phyloP scores from a whole-genome alignment of 2,113 vertebrate genomes.

The Nannospalax galili region DNA sequence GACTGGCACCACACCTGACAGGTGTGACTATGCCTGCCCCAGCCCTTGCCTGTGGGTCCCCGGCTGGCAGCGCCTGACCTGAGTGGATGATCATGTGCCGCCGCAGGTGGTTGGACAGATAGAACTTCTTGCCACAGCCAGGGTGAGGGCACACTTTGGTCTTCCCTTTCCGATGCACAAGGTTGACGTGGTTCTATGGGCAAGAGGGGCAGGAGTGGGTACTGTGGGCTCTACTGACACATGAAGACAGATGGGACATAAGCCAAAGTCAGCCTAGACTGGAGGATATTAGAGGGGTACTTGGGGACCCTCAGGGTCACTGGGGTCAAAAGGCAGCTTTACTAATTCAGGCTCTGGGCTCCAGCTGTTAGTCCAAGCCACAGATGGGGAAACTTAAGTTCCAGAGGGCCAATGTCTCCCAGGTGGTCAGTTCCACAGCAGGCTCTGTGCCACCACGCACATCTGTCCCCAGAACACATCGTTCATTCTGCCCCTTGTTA shows the following conservation, averaged over 20 bases:
- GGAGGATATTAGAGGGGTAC: background rate
- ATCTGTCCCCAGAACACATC: background rate
- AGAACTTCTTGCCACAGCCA: conserved; percentile 95
- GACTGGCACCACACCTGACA: background rate
- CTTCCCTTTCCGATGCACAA: conserved; percentile 94
- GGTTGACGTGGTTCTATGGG: conserved; percentile 93
- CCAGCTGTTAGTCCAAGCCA: background rate
- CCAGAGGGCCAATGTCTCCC: background rate
- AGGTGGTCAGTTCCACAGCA: background rate
- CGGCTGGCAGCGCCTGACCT: conserved; percentile 77
- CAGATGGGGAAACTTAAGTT: background rate
- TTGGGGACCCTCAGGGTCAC: background rate
- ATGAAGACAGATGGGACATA: background rate
- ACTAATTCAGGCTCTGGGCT: background rate
- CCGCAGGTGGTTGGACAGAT: conserved; percentile 94
- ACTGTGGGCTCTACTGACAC: background rate
- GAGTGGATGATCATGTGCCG: conserved; percentile 97
- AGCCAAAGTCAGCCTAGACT: background rate
- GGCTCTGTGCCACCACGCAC: background rate
- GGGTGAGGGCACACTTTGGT: conserved; percentile 95
- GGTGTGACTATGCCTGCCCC: background rate
- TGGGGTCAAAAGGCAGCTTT: background rate
- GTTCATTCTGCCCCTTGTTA: background rate
- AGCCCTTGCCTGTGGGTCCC: background rate
- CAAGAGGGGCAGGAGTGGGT: background rate